Base-by-base conservation (phyloP, 2,797 vertebrate species). In the Hydrolagus colliei region DNA sequence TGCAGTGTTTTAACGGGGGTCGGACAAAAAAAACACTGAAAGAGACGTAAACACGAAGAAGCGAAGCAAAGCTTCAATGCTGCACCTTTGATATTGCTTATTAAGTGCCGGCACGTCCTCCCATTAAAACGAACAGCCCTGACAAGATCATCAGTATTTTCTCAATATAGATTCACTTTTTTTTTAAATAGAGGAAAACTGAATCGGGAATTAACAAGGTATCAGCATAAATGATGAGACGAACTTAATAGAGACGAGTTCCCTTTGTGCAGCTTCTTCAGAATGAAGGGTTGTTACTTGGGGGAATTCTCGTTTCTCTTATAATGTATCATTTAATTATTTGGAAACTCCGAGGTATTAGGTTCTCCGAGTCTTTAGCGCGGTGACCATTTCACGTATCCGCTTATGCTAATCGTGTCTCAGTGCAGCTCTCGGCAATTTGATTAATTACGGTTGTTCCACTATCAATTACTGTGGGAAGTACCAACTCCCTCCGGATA, bases 401-500 rank as follows among this genome's bases (percentile, higher is more conserved):
- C 32, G 12, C 41, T 52, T 52, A n/a, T 72, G 27, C 16, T 74
- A 74, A 74, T 14, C 7, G 27, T 52, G 27, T 35, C 7, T 35
- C 12, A 74, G 9, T 32, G 14, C 27, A 11, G 12, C 8, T 7
- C 27, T 72, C 3, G 71, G 20, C 71, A 1, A 0, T 72, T 72
- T 72, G 18, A 92, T 93, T 93, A 93, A 93, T 94, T 93, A 92
- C 86, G 89, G 90, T 89, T 88, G 89, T 92, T 93, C 90, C 91
- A 90, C 90, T 93, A 93, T 93, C 92, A 92, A 92, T 94, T 94
- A 93, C 92, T 89, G 87, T 89, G 92, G 88, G 88, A 89, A 93
- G 91, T 90, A 88, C 91, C 90, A 91, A 91, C 92, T 93, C 93
- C 93, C 92, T 88, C 86, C 92, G 91, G 91, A 91, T 91, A 92